A percentile compares a stretch with the other conserved stretches of the same genome.
phyloP scores from a whole-genome alignment of 2,888 invertebrate species.

The Ctenicera cuprea region DNA sequence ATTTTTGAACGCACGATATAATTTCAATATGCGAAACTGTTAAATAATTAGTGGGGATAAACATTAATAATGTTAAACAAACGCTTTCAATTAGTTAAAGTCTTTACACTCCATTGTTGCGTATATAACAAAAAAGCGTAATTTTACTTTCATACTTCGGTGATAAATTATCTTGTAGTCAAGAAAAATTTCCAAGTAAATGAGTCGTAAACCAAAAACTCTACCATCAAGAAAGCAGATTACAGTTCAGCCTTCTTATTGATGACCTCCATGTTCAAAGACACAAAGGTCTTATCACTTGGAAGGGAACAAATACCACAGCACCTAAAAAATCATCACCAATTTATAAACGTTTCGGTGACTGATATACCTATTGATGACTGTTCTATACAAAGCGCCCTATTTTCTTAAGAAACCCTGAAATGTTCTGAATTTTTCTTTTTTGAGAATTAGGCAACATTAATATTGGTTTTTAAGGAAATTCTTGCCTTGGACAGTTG shows the following conservation, averaged over 20 bases:
- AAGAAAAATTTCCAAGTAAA: conserved; percentile 64
- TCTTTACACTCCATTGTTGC: conserved; percentile 34
- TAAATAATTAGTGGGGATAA: neutral
- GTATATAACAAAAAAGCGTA: conserved; percentile 45
- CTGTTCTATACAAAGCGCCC: conserved; percentile 68
- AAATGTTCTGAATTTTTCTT: conserved; percentile 60
- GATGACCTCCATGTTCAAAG: conserved; percentile 71
- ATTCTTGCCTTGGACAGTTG: conserved; percentile 50
- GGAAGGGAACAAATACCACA: conserved; percentile 70
- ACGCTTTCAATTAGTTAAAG: conserved; percentile 36
- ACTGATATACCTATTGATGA: conserved; percentile 72
- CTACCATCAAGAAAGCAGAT: conserved; percentile 70
- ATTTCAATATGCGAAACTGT: too few species aligned
- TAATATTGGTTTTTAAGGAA: conserved; percentile 51
- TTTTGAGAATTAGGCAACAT: conserved; percentile 54
- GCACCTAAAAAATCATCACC: conserved; percentile 69
- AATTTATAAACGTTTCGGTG: conserved; percentile 67
- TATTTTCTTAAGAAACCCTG: conserved; percentile 64
- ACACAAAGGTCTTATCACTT: conserved; percentile 72
- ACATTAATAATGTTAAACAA: conserved; percentile 9
- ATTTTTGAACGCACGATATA: too few species aligned
- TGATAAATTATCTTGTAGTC: conserved; percentile 47
- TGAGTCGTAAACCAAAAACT: conserved; percentile 71
- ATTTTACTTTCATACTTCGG: conserved; percentile 49
- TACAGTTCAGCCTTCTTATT: conserved; percentile 70